Conservation (phyloP, 2,888 invertebrate genomes). For the Tribolium freemani region DNA sequence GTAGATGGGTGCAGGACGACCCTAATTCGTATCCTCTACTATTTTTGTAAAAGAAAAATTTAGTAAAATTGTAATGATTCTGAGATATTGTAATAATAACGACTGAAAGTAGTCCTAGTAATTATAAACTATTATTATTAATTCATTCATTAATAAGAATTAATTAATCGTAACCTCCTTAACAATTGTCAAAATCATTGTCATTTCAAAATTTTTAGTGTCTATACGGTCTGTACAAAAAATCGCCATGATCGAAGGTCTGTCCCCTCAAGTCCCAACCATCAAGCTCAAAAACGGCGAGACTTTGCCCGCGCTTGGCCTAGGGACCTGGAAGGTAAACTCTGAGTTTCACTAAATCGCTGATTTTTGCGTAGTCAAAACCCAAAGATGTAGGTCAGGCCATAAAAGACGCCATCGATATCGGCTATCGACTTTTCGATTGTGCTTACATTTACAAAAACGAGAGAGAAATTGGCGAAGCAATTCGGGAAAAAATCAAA, state of each 20-base stretch:
- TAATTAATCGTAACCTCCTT: too few relatives aligned
- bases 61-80: too few relatives aligned
- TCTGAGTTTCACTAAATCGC: background rate
- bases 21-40: too few relatives aligned
- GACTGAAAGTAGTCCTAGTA: too few relatives aligned
- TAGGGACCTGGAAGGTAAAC: slow-evolving; percentile 62
- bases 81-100: too few relatives aligned
- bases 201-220: too few relatives aligned
- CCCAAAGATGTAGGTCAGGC: slow-evolving; percentile 75
- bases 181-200: too few relatives aligned
- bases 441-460: slow-evolving; percentile 78
- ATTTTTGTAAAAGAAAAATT: too few relatives aligned
- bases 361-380: slow-evolving; percentile 70
- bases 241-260: background rate
- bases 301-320: slow-evolving; percentile 69
- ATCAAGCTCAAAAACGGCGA: slow-evolving; percentile 67
- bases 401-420: slow-evolving; percentile 78
- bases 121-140: too few relatives aligned
- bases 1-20: too few relatives aligned
- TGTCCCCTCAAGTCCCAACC: slow-evolving; percentile 60
- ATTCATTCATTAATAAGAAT: too few relatives aligned
- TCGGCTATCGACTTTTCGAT: slow-evolving; percentile 83
- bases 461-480: slow-evolving; percentile 78
- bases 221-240: too few relatives aligned
- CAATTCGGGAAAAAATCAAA: slow-evolving; percentile 73